A percentile compares a stretch with the other conserved stretches of the same genome.
Conservation (phyloP, 2,888 invertebrate genomes). For the Polymixis flavicincta region DNA sequence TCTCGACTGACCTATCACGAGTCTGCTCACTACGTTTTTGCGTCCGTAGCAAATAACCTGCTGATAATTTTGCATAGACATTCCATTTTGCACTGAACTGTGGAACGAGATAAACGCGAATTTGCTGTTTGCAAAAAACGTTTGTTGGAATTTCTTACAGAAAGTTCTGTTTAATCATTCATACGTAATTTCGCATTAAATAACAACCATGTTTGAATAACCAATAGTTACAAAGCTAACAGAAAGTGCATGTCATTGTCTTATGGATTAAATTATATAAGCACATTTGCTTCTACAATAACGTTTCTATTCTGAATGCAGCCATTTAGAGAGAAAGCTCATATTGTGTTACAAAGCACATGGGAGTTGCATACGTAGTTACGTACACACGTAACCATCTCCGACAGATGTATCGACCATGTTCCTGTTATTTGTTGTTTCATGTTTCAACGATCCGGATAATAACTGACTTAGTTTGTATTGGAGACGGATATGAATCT, state of each 20-base stretch:
- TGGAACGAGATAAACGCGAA: constrained; percentile 16
- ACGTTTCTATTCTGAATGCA: constrained; percentile 56
- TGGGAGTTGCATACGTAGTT: constrained; percentile 33
- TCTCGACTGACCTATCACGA: constrained; percentile 85
- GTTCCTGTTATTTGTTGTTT: constrained; percentile 24
- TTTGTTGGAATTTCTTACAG: constrained; percentile 7
- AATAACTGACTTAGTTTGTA: background rate
- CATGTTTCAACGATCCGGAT: background rate
- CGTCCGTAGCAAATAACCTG: constrained; percentile 67
- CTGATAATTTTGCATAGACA: constrained; percentile 62
- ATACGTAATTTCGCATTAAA: constrained; percentile 29
- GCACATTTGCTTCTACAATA: constrained; percentile 43
- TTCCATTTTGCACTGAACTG: constrained; percentile 34
- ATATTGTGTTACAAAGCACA: constrained; percentile 56
- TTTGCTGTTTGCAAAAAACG: constrained; percentile 6
- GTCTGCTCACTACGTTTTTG: constrained; percentile 70
- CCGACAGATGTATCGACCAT: constrained; percentile 30
- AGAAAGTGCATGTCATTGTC: constrained; percentile 40
- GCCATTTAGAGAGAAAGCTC: constrained; percentile 61
- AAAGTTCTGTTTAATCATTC: constrained; percentile 26
- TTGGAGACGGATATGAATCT: background rate
- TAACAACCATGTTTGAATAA: constrained; percentile 29
- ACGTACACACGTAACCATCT: constrained; percentile 22
- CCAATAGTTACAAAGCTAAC: constrained; percentile 14
- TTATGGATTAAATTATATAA: constrained; percentile 55